A percentile compares a stretch with the other conserved stretches of the same genome.
phyloP scores from a whole-genome alignment of 2,888 invertebrate species.

The Drosophila neonasuta region DNA sequence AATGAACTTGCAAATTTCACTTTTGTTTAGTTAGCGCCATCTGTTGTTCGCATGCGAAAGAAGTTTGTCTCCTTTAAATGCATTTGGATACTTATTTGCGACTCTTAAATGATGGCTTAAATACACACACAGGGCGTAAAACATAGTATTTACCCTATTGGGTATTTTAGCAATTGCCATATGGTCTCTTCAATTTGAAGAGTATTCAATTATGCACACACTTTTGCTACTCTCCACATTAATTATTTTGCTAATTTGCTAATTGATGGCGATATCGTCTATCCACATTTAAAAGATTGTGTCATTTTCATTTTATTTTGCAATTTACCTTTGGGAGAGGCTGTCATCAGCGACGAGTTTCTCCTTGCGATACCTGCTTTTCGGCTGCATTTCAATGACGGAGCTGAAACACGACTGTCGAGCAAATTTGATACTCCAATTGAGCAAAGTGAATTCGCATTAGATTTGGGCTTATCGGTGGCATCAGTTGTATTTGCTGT shows the following conservation, averaged over 20 bases:
- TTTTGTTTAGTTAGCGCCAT: not conserved
- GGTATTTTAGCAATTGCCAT: not conserved
- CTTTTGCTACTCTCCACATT: too few relatives aligned
- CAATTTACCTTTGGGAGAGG: slow-evolving; percentile 19
- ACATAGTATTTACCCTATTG: not conserved
- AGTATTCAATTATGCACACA: too few relatives aligned
- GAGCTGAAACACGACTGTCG: slow-evolving; percentile 31
- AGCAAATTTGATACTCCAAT: slow-evolving; percentile 13
- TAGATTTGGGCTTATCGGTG: slow-evolving; percentile 37
- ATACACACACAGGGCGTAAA: too few relatives aligned
- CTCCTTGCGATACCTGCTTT: not conserved
- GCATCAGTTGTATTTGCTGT: slow-evolving; percentile 26
- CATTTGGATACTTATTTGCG: not conserved
- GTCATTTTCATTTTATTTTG: too few relatives aligned
- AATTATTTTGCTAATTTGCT: too few relatives aligned
- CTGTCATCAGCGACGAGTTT: slow-evolving; percentile 2
- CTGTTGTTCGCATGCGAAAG: not conserved
- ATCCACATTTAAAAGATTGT: too few relatives aligned
- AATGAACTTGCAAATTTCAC: not conserved
- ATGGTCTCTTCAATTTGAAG: not conserved
- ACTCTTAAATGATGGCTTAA: too few relatives aligned
- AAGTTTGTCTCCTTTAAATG: not conserved
- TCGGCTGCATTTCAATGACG: slow-evolving; percentile 31
- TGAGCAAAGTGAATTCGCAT: slow-evolving; percentile 23
- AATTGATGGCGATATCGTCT: too few relatives aligned